Base-by-base conservation (phyloP, 2,113 vertebrate species). In the Antennarius striatus region DNA sequence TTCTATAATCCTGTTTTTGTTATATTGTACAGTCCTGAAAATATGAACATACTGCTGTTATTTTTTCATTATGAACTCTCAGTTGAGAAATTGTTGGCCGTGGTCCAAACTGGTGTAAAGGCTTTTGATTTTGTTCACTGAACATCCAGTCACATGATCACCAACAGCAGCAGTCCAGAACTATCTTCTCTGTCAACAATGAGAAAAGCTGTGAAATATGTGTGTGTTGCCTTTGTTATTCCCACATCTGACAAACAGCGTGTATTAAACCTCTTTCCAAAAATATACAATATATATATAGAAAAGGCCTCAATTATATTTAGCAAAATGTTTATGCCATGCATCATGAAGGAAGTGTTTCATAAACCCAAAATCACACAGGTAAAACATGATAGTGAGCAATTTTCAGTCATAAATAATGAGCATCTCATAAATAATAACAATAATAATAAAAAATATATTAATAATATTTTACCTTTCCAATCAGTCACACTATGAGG, bases 141-240 rank as follows among this genome's bases (percentile, higher is more conserved):
- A 63, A 61, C 68, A 78, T 64, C 43, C 16, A 58, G 83, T 80
- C 76, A 68, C 78, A 68, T 79, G 50, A 8, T 73, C 51, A 16
- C 63, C 50, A 48, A 52, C 75, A 85, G 76, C 62, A 88, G 82
- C 65, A 59, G 39, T 81, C 88, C 56, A 82, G 85, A 91, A 89
- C 29, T 4, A 56, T 81, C n/a, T 28, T 30, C 50, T 76, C 65
- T 53, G 73, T 63, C 43, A 78, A 83, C 77, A 73, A 51, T 11
- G 46, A 81, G 63, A 81, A 77, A 54, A 81, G 54, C 71, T 42
- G 30, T 53, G 17, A 46, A 39, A 79, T 73, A 46, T 75, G 68
- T 57, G 42, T n/a, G 40, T 51, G 1, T 53, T 42, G 45, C 4
- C 40, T 60, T 74, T 57, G 30, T 63, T 71, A 36, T 15, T 8